Base-by-base conservation (phyloP, 2,113 vertebrate genomes). In the Peromyscus polionotus region DNA sequence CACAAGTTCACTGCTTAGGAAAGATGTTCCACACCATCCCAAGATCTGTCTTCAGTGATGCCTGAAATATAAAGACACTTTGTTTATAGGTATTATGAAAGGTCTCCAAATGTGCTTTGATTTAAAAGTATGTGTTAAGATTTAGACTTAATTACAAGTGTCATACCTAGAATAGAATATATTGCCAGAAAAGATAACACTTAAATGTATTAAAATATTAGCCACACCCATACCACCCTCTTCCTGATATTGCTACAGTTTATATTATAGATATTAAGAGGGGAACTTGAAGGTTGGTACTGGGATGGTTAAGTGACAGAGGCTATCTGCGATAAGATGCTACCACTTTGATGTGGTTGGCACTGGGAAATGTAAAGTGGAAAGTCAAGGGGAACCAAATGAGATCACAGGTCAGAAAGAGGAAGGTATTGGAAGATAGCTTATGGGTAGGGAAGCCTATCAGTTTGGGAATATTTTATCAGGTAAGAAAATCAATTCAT, bases 1-100 rank as follows among this genome's bases (percentile, higher is more conserved):
- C 19, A 1, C 26, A 13, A 39, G 8, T 39, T 9, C 7, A 7
- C 7, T 36, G 12, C 33, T 0, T 10, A 4, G 2, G 61, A 39
- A 31, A 79, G 19, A 12, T 1, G 16, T 1, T 48, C 70, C 1
- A 4, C 22, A 39, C 13, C 2, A 26, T 28, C 4, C 14, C 2
- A 17, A n/a, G 11, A 45, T 33, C 19, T 12, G 16, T 11, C 22
- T 4, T 22, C 7, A 12, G 20, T 45, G 12, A 31, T 13, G 16
- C 7, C 76, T 59, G 9, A 19, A 33, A 24, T 26, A 22, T 7
- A 33, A 67, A 75, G 26, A 2, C 13, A n/a, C 48, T 81, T 91
- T 28, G 31, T 73, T 42, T 39, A 24, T 81, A 39, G 10, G 54
- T 28, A 10, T 68, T 17, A 45, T 48, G 26, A 92, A 77, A 33